Evolutionary conservation across 2,113 vertebrate genomes (phyloP).

Genomic region (Thalassarche chlororhynchos): DNA sequence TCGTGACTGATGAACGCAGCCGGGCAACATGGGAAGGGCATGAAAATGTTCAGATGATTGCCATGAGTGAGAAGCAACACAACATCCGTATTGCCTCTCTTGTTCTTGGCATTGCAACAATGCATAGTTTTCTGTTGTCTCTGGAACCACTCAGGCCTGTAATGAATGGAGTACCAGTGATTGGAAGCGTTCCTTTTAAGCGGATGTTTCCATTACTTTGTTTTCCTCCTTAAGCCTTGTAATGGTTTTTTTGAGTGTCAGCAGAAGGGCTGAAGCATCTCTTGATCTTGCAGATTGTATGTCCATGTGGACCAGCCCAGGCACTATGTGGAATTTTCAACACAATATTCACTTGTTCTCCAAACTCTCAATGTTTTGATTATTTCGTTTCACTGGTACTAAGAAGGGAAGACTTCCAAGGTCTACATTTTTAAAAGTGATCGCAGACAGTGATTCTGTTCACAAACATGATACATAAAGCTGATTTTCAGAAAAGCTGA

Average conservation of each 20-base stretch:
- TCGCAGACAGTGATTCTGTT: background rate
- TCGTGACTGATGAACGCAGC: background rate
- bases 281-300: constrained; percentile 68
- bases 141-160: constrained; percentile 80
- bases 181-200: constrained; percentile 74
- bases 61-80: constrained; percentile 66
- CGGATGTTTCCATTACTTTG: constrained; percentile 80
- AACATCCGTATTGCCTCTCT: constrained; percentile 68
- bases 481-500: constrained; percentile 1
- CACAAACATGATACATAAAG: background rate
- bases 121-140: constrained; percentile 76
- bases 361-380: background rate
- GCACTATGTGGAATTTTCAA: constrained; percentile 48
- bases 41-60: constrained; percentile 15
- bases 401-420: constrained; percentile 1
- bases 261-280: constrained; percentile 74
- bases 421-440: background rate
- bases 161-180: constrained; percentile 82
- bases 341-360: constrained; percentile 58
- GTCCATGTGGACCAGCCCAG: constrained; percentile 15
- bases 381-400: constrained; percentile 9
- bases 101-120: constrained; percentile 79
- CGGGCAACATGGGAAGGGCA: constrained; percentile 31
- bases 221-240: constrained; percentile 73
- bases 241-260: constrained; percentile 73